phyloP scores from a whole-genome alignment of 1,140 invertebrate species.

The Lepidurus apus region DNA sequence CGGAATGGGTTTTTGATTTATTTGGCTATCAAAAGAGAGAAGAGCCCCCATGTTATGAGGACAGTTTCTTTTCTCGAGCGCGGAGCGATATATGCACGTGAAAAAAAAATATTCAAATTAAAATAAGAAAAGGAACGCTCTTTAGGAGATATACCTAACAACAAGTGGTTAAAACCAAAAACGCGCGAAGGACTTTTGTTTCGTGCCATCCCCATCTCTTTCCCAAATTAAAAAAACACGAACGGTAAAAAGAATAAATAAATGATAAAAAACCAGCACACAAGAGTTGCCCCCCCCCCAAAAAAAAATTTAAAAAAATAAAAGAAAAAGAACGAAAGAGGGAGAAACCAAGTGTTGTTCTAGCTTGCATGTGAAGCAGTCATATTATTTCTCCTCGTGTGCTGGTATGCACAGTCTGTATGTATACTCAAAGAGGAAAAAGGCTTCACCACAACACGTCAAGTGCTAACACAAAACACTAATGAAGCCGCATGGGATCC shows the following conservation, averaged over 20 bases:
- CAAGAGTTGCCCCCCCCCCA: background rate
- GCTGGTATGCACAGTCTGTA: background rate
- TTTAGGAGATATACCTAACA: background rate
- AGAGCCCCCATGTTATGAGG: conserved; percentile 1
- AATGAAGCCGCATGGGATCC: conserved; percentile 1
- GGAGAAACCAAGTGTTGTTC: background rate
- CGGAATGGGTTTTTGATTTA: conserved; percentile 19
- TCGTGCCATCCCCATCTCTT: conserved; percentile 13
- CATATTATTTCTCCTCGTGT: conserved; percentile 19
- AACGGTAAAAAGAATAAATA: conserved; percentile 6
- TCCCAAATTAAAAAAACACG: background rate
- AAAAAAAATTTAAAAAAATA: too few species aligned
- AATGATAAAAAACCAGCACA: background rate
- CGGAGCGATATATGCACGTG: background rate
- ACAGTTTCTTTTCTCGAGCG: conserved; percentile 15
- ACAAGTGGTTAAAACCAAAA: background rate
- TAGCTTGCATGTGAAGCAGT: conserved; percentile 14
- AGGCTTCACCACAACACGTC: background rate
- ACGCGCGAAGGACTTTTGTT: background rate
- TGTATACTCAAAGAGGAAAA: background rate
- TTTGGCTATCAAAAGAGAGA: conserved; percentile 11
- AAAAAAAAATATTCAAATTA: background rate
- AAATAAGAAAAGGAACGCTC: background rate
- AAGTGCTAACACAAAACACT: conserved; percentile 10
- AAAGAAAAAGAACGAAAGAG: background rate